These are phyloP conservation scores for Pollenia griseotomentosa DNA, from an alignment of 2,888 invertebrate genomes.

Conservation along the genomic window DNA sequence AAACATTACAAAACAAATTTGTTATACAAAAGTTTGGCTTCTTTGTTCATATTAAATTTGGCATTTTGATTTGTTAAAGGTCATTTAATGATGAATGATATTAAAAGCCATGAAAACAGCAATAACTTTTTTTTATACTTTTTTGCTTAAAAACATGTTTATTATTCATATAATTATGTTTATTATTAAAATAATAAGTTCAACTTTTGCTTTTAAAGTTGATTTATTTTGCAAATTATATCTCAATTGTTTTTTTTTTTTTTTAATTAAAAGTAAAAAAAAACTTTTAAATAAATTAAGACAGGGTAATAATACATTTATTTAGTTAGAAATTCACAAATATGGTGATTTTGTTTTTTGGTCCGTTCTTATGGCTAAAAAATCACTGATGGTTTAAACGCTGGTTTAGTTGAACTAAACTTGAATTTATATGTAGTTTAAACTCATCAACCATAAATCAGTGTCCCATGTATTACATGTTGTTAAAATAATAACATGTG, in stretches of 20 bases:
- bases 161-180: conserved; percentile 6
- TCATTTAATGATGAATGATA: conserved; percentile 55
- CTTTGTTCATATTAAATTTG: conserved; percentile 46
- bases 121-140: conserved; percentile 18
- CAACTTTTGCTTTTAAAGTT: conserved; percentile 5
- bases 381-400: too few relatives aligned
- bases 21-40: background rate
- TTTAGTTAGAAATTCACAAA: too few relatives aligned
- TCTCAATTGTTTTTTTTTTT: background rate
- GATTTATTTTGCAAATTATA: conserved; percentile 40
- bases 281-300: too few relatives aligned
- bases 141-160: background rate
- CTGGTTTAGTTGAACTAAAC: too few relatives aligned
- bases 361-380: too few relatives aligned
- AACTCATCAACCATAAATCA: too few relatives aligned
- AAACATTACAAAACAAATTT: background rate
- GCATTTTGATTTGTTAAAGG: conserved; percentile 57
- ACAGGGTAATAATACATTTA: too few relatives aligned
- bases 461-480: too few relatives aligned
- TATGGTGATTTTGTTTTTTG: too few relatives aligned
- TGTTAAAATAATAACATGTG: too few relatives aligned
- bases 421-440: too few relatives aligned
- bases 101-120: conserved; percentile 36
- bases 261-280: too few relatives aligned
- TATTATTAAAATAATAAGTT: conserved; percentile 16